These are phyloP conservation scores for Smutsia gigantea DNA, from an alignment of 2,797 vertebrate genomes.

Conservation along the genomic window DNA sequence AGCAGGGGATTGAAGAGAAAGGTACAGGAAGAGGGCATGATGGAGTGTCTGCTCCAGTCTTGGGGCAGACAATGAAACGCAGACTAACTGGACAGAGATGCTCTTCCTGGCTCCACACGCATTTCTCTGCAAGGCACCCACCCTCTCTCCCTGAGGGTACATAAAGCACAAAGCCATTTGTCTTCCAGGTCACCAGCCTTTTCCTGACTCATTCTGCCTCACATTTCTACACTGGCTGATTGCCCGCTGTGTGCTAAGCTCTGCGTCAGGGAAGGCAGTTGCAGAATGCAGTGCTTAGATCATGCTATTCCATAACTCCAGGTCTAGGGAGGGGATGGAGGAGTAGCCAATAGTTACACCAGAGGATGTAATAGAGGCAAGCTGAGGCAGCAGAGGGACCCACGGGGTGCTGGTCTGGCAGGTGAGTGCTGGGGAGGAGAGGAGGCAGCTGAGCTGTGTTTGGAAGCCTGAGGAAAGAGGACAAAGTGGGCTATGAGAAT, in stretches of 20 bases:
- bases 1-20: neutral
- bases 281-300: fast-evolving
- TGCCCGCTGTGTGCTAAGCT: neutral
- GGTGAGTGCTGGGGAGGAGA: fast-evolving
- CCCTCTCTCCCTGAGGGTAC: fast-evolving
- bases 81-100: fast-evolving
- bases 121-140: fast-evolving
- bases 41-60: fast-evolving
- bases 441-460: neutral
- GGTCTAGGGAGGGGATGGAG: fast-evolving
- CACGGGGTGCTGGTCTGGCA: fast-evolving
- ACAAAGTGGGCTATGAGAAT: neutral
- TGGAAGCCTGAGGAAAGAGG: neutral
- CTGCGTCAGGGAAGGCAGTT: neutral
- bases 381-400: neutral
- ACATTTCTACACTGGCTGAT: too few species aligned
- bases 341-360: neutral
- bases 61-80: neutral
- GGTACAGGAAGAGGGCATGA: fast-evolving
- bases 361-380: fast-evolving
- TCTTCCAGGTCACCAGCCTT: neutral
- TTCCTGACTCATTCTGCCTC: fast-evolving
- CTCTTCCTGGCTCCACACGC: neutral
- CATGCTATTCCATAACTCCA: fast-evolving
- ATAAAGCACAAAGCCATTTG: fast-evolving